Evolutionary conservation across 2,113 vertebrate genomes (phyloP).

Genomic region (Oplegnathus fasciatus): DNA sequence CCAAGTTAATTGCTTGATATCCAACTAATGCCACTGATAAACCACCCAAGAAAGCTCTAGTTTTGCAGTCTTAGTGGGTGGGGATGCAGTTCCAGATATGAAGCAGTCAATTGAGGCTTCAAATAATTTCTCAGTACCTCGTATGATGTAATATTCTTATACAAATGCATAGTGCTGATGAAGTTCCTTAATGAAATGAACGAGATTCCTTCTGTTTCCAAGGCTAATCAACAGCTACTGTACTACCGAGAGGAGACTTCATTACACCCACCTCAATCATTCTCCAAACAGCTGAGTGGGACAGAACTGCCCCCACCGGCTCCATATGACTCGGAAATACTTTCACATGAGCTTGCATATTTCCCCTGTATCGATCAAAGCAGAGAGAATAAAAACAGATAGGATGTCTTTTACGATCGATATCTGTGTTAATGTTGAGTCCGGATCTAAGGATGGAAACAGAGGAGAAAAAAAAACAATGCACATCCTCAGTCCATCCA

Average conservation of each 20-base stretch:
- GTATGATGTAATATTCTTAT: neutral
- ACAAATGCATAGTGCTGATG: neutral
- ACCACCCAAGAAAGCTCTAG: conserved; percentile 4
- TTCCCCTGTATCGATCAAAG: conserved; percentile 53
- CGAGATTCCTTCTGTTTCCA: neutral
- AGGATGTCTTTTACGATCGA: conserved; percentile 62
- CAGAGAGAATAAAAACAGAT: conserved; percentile 45
- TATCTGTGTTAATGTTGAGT: conserved; percentile 52
- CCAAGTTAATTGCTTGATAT: conserved; percentile 27
- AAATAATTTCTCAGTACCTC: neutral
- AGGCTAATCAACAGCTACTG: conserved; percentile 13
- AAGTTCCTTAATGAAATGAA: conserved; percentile 9
- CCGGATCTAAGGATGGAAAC: conserved; percentile 43
- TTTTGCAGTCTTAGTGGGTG: conserved; percentile 14
- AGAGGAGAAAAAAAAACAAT: neutral
- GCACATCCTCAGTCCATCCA: conserved; percentile 11
- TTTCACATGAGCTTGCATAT: conserved; percentile 64
- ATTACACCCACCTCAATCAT: conserved; percentile 48
- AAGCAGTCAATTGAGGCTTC: conserved; percentile 4
- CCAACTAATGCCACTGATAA: conserved; percentile 35
- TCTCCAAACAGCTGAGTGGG: conserved; percentile 33
- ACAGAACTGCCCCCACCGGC: conserved; percentile 22
- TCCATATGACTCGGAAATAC: conserved; percentile 49
- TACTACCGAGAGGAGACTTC: conserved; percentile 30
- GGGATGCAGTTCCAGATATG: neutral